Base-by-base conservation (phyloP, 2,888 invertebrate genomes). In the Drosophila falleni region DNA sequence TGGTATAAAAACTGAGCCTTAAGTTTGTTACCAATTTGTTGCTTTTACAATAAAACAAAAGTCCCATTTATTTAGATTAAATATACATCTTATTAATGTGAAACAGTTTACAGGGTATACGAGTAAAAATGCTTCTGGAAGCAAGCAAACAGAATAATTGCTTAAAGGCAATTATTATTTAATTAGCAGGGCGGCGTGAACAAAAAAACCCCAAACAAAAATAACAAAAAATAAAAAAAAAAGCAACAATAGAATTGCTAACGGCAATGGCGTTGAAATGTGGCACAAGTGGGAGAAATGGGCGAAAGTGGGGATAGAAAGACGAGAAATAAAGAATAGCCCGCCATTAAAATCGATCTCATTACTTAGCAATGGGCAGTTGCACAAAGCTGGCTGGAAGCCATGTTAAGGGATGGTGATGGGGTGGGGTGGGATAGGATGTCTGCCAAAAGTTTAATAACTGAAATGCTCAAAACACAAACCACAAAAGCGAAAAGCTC, bases 401-500 rank as follows among this genome's bases (percentile, higher is more conserved):
- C 15, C 15, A 33, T 33, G 55, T 5, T 31, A 10, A 35, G 15
- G 2, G 29, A 9, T 2, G 44, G 8, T 0, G 11, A 5, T 23
- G 0, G 29, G 29, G 2, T 55, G 2, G 33, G 50, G 3, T 23
- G 4, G 26, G 19, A 29, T 46, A 13, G 47, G 35, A 23, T 31
- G 41, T 46, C 44, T 63, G 42, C 68, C 58, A 67, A 74, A 86
- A 86, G 71, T 89, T 84, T 82, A 88, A 84, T 83, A 84, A 86
- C 87, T 80, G 71, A 81, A 84, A 83, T 89, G 81, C 72, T 80
- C 56, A 74, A 89, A 89, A 86, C 62, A 86, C 74, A 82, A 89
- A 71, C 87, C 74, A 74, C 83, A 86, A 88, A 89, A 87, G 65
- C 61, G 31, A 58, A 75, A 75, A 66, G 73, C 83, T 71, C 73